Percentiles rank a stretch among this genome's conserved stretches.
Conservation (phyloP, 2,797 vertebrate genomes). For the Lepidocolaptes lacrymiger region DNA sequence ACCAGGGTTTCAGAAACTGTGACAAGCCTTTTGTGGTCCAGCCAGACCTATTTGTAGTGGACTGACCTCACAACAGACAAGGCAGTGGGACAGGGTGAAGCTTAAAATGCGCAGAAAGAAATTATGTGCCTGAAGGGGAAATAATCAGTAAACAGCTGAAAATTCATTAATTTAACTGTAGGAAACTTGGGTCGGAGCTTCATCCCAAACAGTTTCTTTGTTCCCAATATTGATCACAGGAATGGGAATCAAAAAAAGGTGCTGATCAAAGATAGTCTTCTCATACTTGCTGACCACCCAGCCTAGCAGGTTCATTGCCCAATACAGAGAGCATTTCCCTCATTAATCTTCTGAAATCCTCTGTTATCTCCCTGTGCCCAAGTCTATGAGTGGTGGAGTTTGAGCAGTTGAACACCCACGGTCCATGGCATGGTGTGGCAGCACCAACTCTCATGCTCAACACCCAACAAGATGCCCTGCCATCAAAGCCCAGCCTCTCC, state of each 20-base stretch:
- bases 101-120: not conserved
- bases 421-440: not conserved
- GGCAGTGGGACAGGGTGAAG: not conserved
- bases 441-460: not conserved
- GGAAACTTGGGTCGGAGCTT: not conserved
- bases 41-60: not conserved
- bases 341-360: not conserved
- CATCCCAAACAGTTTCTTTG: not conserved
- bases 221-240: not conserved
- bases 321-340: not conserved
- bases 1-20: not conserved
- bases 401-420: accelerated
- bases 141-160: not conserved
- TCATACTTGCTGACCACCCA: not conserved
- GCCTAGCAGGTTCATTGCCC: not conserved
- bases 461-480: not conserved
- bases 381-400: not conserved
- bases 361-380: not conserved
- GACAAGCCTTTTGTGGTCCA: not conserved
- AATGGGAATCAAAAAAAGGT: not conserved
- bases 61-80: not conserved
- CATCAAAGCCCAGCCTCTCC: not conserved
- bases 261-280: not conserved
- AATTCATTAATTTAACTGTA: not conserved
- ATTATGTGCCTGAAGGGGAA: not conserved